Evolutionary conservation across 1,140 invertebrate genomes (phyloP).

Genomic region (Schlechtendalia chinensis): DNA sequence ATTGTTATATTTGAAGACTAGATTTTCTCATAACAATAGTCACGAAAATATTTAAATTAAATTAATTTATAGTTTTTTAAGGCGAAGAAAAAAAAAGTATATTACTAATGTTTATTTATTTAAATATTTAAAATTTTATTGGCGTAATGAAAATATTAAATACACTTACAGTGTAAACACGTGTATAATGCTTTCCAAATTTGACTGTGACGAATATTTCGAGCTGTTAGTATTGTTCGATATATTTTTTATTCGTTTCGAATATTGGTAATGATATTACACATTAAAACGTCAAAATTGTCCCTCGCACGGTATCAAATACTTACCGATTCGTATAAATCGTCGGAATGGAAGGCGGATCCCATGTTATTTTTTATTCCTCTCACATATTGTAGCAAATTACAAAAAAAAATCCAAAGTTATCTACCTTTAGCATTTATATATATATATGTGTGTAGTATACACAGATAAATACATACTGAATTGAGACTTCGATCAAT

Average conservation of each 20-base stretch:
- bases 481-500: slow-evolving; percentile 13
- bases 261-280: background rate
- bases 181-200: too few relatives aligned
- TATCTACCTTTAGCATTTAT: slow-evolving; percentile 18
- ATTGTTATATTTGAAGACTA: too few relatives aligned
- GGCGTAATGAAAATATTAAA: too few relatives aligned
- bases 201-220: too few relatives aligned
- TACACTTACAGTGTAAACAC: too few relatives aligned
- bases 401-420: slow-evolving; percentile 15
- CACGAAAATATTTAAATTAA: too few relatives aligned
- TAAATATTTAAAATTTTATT: too few relatives aligned
- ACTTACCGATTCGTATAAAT: background rate
- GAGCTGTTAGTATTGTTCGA: background rate
- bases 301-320: background rate
- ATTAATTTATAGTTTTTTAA: too few relatives aligned
- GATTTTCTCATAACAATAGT: too few relatives aligned
- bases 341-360: background rate
- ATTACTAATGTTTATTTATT: too few relatives aligned
- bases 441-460: background rate
- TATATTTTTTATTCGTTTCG: background rate
- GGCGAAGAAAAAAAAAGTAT: too few relatives aligned
- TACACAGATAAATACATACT: background rate
- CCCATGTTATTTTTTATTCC: slow-evolving; percentile 23
- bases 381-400: slow-evolving; percentile 39
- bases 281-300: background rate